Evolutionary conservation across 2,113 vertebrate genomes (phyloP).

Genomic region (Eulemur macaco): DNA sequence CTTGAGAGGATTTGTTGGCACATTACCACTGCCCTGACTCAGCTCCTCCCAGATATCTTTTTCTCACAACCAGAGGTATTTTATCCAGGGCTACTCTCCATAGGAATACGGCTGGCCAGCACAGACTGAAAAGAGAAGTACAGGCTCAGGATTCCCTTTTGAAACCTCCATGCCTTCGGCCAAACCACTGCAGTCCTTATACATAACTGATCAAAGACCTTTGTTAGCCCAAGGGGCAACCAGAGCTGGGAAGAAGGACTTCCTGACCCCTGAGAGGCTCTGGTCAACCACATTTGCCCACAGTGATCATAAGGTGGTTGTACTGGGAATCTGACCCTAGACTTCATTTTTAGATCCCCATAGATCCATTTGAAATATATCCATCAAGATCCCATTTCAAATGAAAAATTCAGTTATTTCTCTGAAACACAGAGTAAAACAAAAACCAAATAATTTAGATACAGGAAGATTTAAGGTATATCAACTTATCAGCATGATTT

Average conservation of each 20-base stretch:
- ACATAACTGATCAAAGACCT: neutral
- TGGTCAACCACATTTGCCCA: neutral
- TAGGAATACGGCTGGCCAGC: neutral
- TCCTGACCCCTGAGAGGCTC: neutral
- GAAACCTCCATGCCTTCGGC: neutral
- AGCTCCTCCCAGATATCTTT: neutral
- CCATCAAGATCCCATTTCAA: neutral
- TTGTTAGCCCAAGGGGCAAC: neutral
- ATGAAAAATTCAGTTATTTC: conserved; percentile 17
- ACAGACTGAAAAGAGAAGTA: conserved; percentile 34
- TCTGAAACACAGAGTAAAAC: conserved; percentile 37
- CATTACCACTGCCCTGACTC: neutral
- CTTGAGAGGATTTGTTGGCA: neutral
- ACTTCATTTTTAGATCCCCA: conserved; percentile 37
- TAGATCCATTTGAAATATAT: neutral
- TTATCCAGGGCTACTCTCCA: neutral
- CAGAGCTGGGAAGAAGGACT: neutral
- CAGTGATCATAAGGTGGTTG: neutral
- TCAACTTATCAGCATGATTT: neutral
- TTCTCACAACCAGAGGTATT: neutral
- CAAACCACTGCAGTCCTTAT: neutral
- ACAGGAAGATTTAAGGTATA: neutral
- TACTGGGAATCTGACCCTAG: neutral
- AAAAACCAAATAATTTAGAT: conserved; percentile 8
- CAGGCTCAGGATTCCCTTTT: conserved; percentile 1